A percentile compares a stretch with the other conserved stretches of the same genome.
Conservation (phyloP, 1,140 invertebrate species). For the Euglossa dilemma region DNA sequence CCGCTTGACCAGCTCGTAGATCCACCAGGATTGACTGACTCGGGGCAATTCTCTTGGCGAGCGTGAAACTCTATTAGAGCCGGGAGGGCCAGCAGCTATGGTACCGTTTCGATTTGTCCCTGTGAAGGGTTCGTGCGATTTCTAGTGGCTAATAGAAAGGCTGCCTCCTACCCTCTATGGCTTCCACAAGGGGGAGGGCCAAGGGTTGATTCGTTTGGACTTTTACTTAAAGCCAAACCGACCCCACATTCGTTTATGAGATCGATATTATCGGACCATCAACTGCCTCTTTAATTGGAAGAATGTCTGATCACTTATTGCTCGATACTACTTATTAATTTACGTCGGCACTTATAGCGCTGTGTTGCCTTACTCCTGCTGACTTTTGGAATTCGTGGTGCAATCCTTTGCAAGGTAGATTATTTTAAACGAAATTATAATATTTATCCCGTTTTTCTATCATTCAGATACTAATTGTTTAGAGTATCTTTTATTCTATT, state of each 20-base stretch:
- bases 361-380: neutral
- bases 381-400: neutral
- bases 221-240: slow-evolving; percentile 59
- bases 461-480: too few relatives aligned
- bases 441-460: too few relatives aligned
- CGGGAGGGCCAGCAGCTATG: neutral
- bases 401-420: neutral
- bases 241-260: slow-evolving; percentile 15
- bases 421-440: too few relatives aligned
- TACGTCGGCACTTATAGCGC: neutral
- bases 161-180: slow-evolving; percentile 24
- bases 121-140: slow-evolving; percentile 59
- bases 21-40: slow-evolving; percentile 37
- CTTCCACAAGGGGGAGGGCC: neutral
- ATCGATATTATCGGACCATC: slow-evolving; percentile 47
- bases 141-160: slow-evolving; percentile 63
- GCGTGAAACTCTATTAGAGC: slow-evolving; percentile 67
- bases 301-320: slow-evolving; percentile 2
- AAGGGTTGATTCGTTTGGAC: slow-evolving; percentile 40
- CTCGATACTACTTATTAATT: slow-evolving; percentile 14
- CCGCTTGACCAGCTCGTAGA: slow-evolving; percentile 55
- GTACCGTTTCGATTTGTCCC: slow-evolving; percentile 58
- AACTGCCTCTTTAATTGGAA: slow-evolving; percentile 1
- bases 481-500: too few relatives aligned
- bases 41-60: slow-evolving; percentile 52